A percentile compares a stretch with the other conserved stretches of the same genome.
phyloP scores from a whole-genome alignment of 2,113 vertebrate genomes.

The Saccopteryx bilineata region DNA sequence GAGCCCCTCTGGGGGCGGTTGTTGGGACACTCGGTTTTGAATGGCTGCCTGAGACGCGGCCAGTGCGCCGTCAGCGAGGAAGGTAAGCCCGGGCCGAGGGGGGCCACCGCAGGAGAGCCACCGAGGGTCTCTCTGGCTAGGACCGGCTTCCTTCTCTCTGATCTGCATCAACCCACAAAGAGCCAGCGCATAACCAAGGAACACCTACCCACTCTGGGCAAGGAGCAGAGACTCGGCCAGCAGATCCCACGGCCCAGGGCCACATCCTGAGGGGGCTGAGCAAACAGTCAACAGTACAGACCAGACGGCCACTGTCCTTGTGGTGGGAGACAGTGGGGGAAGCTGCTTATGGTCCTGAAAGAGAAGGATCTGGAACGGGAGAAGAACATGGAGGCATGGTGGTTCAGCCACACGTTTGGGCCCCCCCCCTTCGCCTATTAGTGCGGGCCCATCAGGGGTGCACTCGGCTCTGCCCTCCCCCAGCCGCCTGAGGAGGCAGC shows the following conservation, averaged over 20 bases:
- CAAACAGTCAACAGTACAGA: neutral
- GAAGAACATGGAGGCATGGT: no score
- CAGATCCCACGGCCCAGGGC: neutral
- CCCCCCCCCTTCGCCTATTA: neutral
- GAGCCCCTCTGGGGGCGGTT: neutral
- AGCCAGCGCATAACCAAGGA: neutral
- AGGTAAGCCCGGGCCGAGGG: accelerated
- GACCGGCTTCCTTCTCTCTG: neutral
- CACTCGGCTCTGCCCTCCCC: accelerated
- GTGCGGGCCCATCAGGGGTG: accelerated
- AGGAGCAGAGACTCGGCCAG: neutral
- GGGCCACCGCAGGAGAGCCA: accelerated
- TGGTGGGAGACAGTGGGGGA: accelerated
- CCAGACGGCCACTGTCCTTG: neutral
- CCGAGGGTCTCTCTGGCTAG: neutral
- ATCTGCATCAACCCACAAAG: neutral
- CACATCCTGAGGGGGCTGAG: accelerated
- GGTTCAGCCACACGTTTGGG: neutral
- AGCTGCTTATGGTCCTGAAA: accelerated
- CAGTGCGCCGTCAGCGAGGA: accelerated
- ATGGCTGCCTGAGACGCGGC: neutral
- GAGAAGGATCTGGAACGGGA: neutral
- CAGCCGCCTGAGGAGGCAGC: neutral
- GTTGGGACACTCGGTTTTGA: neutral
- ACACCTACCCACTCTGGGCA: accelerated